Conservation (phyloP, 2,113 vertebrate genomes). For the Ahaetulla prasina region DNA sequence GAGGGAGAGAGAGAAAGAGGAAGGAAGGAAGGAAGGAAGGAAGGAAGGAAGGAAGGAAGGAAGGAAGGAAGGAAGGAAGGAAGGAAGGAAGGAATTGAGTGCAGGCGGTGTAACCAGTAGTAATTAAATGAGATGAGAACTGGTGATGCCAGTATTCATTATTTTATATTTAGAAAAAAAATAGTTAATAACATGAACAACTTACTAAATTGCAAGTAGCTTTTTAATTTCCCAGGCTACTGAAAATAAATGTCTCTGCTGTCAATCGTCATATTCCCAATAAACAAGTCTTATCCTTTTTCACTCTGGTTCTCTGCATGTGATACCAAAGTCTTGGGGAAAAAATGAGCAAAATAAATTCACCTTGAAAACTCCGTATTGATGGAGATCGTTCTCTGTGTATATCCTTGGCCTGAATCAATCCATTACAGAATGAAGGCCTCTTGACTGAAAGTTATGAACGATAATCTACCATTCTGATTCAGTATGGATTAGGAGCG, state of each 20-base stretch:
- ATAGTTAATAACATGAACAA: conserved; percentile 45
- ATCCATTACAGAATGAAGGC: neutral
- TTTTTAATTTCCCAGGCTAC: conserved; percentile 59
- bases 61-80: neutral
- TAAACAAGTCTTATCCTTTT: conserved; percentile 40
- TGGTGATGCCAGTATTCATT: conserved; percentile 53
- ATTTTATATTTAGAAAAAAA: conserved; percentile 31
- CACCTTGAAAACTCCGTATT: neutral
- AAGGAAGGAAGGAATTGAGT: neutral
- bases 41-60: too few relatives aligned
- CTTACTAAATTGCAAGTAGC: conserved; percentile 33
- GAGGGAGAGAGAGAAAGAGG: neutral
- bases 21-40: too few relatives aligned
- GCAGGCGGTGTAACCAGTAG: neutral
- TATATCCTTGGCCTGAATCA: neutral
- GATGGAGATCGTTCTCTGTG: neutral
- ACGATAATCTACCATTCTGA: neutral
- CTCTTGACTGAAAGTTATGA: neutral
- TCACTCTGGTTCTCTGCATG: neutral
- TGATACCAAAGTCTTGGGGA: neutral
- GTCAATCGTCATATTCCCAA: conserved; percentile 41
- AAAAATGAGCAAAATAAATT: conserved; percentile 22
- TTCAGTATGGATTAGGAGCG: neutral
- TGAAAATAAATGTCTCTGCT: conserved; percentile 52
- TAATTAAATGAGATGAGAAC: conserved; percentile 5